phyloP scores from a whole-genome alignment of 2,113 vertebrate species.

The Illadopsis cleaveri region DNA sequence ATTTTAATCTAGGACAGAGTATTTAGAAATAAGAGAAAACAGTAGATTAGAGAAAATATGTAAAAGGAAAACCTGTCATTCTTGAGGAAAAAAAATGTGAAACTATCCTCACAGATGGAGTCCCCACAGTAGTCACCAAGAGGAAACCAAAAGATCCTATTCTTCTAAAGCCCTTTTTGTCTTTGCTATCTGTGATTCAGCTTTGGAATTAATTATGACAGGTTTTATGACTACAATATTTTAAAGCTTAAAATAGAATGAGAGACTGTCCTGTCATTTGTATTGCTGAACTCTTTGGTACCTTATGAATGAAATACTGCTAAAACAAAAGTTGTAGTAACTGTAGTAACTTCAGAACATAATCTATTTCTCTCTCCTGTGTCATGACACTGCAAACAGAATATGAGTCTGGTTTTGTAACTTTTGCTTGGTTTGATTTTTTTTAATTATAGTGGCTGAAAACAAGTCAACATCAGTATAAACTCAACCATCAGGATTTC shows the following conservation, averaged over 20 bases:
- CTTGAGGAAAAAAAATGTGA: neutral
- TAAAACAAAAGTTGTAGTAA: neutral
- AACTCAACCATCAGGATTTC: neutral
- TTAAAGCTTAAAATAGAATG: slow-evolving; percentile 26
- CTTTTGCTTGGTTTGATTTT: neutral
- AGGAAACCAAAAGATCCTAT: neutral
- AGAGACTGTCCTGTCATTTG: neutral
- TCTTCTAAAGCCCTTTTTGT: neutral
- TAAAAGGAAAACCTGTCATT: neutral
- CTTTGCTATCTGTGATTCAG: neutral
- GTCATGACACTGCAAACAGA: neutral
- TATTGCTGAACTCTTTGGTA: neutral
- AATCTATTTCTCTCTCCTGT: neutral
- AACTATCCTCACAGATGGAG: neutral
- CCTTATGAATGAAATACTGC: neutral
- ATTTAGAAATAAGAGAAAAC: neutral
- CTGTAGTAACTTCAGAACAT: neutral
- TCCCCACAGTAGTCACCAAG: neutral
- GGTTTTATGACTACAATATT: slow-evolving; percentile 19
- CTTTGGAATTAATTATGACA: neutral
- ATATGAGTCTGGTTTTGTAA: neutral
- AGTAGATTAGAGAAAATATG: neutral
- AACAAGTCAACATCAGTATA: neutral
- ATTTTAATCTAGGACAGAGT: neutral
- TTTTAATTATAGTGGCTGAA: neutral